Evolutionary conservation across 2,113 vertebrate species (phyloP), one percentile per base, ranked within the genome.

Genomic region (Hiodon tergisus): DNA sequence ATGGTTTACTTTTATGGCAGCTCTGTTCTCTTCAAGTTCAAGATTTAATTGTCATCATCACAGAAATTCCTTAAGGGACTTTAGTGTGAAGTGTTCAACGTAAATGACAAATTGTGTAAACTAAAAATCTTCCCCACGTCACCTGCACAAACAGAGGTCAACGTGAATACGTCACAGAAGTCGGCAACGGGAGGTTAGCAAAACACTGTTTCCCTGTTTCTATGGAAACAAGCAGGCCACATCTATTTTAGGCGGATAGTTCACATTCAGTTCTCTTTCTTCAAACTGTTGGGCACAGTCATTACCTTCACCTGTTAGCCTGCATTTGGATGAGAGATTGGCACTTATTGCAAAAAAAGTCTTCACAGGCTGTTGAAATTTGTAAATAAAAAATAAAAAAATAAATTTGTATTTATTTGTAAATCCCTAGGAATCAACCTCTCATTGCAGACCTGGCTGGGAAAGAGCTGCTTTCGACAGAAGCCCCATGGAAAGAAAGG

Each of bases 211-310:
- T 85, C 80, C 66, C 50, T 63, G 87, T 89, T 86, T 67, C 89
- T 82, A 89, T 86, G 83, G 88, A 83, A 89, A 89, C 89, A 85
- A 84, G 83, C 69, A 71, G 83, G 85, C 77, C 77, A 74, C 71
- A 74, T 86, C 85, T 88, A 89, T 89, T 90, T 89, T 74, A 73
- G 85, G 83, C 69, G 14, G 80, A 78, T 59, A 77, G 77, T 80
- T 84, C 53, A 50, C 79, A 81, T 79, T 82, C 69, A 59, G 57
- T 82, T 84, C 83, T 67, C 80, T 84, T 77, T 69, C 67, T 74
- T 82, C 73, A 78, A 81, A 83, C 82, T 75, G 66, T 74, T 65
- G 81, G 81, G 76, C 76, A 81, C 76, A 55, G 60, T 83, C 81
- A 89, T 85, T 82, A 85, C 79, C 76, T 82, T 79, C 71, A 83